Base-by-base conservation (phyloP, 2,888 invertebrate species). In the Eupithecia insigniata region DNA sequence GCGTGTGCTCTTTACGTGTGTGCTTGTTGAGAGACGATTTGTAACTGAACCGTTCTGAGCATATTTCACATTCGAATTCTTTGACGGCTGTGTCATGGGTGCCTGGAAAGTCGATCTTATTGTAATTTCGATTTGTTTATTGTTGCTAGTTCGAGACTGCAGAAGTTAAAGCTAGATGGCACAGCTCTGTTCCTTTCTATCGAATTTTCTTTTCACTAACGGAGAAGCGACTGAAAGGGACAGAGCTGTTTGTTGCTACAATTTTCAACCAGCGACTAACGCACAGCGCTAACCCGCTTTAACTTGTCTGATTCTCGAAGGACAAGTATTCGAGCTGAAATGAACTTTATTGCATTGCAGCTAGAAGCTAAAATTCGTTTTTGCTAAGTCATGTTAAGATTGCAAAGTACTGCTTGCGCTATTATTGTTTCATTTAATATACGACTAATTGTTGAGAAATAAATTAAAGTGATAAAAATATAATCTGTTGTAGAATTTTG, bases 21-120 rank as follows among this genome's bases (percentile, higher is more conserved):
- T 93, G 93, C 81, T 92, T 92, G 87, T 88, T 92, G 28, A 93
- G 87, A 18, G 93, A 87, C 0, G 93, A 93, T 55, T 87, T 87
- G 86, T 93, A 94, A 60, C 90, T 84, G 87, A 93, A 94, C 39
- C 84, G 80, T 34, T 67, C 79, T 0, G 84, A 85, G 82, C 94
- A 94, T 58, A 86, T 81, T 3, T 60, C 55, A 77, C 93, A 94
- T 55, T 62, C 70, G 84, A 91, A 90, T 0, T 83, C 83, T 0
- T 90, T 88, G 1, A 91, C 85, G 0, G 86, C 79, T 12, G 89
- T 82, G 78, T 90, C 86, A 85, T 94, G 94, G 0, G 84, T 87
- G 0, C 88, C 93, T 93, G 77, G 0, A 61, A 34, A 72, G 61
- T 55, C 22, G 55, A 55, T 55, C 55, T 55, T 55, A 55, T 22